Percentiles rank a stretch among this genome's conserved stretches.
These are phyloP conservation scores for Lepidocyrtinus sp. DNA, from an alignment of 2,888 invertebrate species.

Conservation along the genomic window DNA sequence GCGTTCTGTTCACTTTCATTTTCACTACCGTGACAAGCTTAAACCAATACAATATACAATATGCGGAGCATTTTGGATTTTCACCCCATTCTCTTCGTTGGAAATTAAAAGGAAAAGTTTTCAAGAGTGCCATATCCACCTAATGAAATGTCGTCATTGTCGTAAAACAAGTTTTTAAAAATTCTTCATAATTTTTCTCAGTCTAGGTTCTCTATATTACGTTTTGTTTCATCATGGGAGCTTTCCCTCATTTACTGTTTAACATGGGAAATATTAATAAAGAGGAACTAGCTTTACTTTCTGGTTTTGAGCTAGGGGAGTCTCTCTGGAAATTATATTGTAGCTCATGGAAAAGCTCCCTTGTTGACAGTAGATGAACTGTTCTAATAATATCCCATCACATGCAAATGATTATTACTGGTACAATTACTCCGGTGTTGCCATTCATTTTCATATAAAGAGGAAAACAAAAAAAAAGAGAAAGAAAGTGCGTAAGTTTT, in stretches of 20 bases:
- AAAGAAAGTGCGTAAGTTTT: too few relatives aligned
- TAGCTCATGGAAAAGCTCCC: slow-evolving; percentile 49
- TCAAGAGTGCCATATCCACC: slow-evolving; percentile 35
- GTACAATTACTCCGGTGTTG: slow-evolving; percentile 17
- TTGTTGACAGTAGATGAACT: slow-evolving; percentile 55
- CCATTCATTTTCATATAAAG: slow-evolving; percentile 22
- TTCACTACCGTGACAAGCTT: not conserved
- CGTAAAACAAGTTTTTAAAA: slow-evolving; percentile 49
- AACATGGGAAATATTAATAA: too few relatives aligned
- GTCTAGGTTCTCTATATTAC: too few relatives aligned
- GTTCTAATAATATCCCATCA: slow-evolving; percentile 43
- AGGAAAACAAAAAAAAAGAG: not conserved
- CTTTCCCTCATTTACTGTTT: too few relatives aligned
- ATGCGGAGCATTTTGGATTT: too few relatives aligned
- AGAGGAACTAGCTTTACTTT: too few relatives aligned
- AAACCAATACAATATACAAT: too few relatives aligned
- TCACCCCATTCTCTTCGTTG: too few relatives aligned
- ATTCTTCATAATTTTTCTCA: slow-evolving; percentile 17
- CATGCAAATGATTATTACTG: slow-evolving; percentile 51
- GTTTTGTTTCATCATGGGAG: too few relatives aligned
- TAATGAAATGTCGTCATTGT: slow-evolving; percentile 53
- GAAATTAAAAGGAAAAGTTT: too few relatives aligned
- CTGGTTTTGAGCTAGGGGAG: too few relatives aligned
- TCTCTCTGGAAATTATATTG: too few relatives aligned
- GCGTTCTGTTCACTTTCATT: slow-evolving; percentile 21